Evolutionary conservation across 1,140 invertebrate species (phyloP), one percentile per base, ranked within the genome.

Genomic region (Sinonovacula constricta): DNA sequence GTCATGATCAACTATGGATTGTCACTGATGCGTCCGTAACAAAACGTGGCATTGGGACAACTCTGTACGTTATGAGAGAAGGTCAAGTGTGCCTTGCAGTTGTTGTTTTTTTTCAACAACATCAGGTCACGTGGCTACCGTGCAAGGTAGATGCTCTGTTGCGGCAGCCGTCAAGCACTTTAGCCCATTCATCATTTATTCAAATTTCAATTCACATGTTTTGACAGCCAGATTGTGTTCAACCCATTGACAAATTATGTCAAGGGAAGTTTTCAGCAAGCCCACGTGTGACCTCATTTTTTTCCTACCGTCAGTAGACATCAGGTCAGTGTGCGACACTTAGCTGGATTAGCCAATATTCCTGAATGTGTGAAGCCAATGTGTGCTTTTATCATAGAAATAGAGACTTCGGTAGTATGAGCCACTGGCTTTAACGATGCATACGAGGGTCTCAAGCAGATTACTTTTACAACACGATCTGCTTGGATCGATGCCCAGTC

Each of bases 211-310:
- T 10, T 24, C 70, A 15, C 65, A 34, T 66, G 56, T 82, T 1
- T 39, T 82, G n/a, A 82, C 80, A 24, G 69, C 79, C 60, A 82
- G 77, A 68, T 1, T 81, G 80, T 28, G 75, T 71, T 3, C 66
- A 79, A 34, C 66, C 74, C 3, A 26, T 33, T 26, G 34, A 54
- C 2, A 81, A 72, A 54, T 54, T 81, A 45, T 79, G 67, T 62
- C 22, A 60, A 79, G 75, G n/a, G n/a, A n/a, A n/a, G n/a, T n/a
- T n/a, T n/a, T n/a, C n/a, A n/a, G n/a, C n/a, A n/a, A n/a, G n/a
- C 60, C 67, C 80, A 15, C 28, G 80, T 18, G 75, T 81, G n/a
- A 53, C 67, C 1, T 62, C 80, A 45, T 81, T 79, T 33, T 36
- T 82, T 2, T 82, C 59, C 77, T 12, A 60, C 59, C 1, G 60